Evolutionary conservation across 2,888 invertebrate genomes (phyloP), one percentile per base, ranked within the genome.

Genomic region (Drosophila meridionalis): DNA sequence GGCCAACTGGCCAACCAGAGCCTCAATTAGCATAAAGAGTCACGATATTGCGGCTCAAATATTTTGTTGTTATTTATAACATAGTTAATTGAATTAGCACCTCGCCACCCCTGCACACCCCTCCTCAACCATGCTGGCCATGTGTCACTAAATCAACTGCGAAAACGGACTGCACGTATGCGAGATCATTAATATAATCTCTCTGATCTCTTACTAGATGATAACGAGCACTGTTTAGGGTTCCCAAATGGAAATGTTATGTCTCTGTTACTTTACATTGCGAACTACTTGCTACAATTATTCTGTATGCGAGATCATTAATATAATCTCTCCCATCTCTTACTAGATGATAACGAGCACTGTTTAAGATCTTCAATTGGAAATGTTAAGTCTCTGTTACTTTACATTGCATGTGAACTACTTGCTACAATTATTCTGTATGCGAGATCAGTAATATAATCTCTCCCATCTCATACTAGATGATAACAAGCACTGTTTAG

Each of bases 1-100:
- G 38, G 69, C 56, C 74, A 78, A 78, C 74, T 63, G 70, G 55
- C 53, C 53, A 26, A 36, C 36, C 66, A 58, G 68, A 45, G 55
- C 34, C 76, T 79, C 81, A 89, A 87, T 87, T 87, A 87, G 87
- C 87, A 83, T 85, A 87, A 87, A 81, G 68, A 87, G 90, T 87
- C 87, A 87, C 87, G 90, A 87, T 75, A 87, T 83, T 80, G 76
- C 36, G 79, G 73, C 73, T 82, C 69, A 86, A 89, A 88, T 84
- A 84, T 87, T 73, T 79, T 84, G 78, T 83, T 87, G 88, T 82
- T 85, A 89, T 85, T 87, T 89, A 87, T 85, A 81, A 76, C 83
- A 74, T 72, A 83, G 83, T 85, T 89, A 87, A 87, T 87, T 89
- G 59, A 89, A 87, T 87, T 87, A 89, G 77, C 86, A 86, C 85